phyloP scores from a whole-genome alignment of 2,113 vertebrate genomes.

The Hystrix brachyura region DNA sequence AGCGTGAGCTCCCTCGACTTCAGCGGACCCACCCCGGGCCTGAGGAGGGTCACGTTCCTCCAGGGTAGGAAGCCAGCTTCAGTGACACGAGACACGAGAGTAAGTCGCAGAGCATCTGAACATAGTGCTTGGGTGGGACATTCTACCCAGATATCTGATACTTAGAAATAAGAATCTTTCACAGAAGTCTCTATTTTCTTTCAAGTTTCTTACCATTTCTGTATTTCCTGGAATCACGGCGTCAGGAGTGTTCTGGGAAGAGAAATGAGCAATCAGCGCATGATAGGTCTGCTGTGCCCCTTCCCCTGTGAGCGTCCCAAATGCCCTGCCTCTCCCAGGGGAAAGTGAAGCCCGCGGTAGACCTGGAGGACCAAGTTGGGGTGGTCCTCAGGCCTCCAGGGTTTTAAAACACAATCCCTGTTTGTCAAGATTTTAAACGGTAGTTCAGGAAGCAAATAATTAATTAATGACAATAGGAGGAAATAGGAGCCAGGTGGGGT shows the following conservation, averaged over 20 bases:
- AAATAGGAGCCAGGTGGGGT: background rate
- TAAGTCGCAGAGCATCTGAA: background rate
- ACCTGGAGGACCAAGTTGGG: background rate
- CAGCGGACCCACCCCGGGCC: background rate
- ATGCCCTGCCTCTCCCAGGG: background rate
- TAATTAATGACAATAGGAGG: background rate
- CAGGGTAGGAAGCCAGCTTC: background rate
- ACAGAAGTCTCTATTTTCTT: conserved; percentile 6
- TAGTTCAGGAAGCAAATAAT: background rate
- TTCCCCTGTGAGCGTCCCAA: background rate
- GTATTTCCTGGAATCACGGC: background rate
- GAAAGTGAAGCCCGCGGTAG: background rate
- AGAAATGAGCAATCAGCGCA: conserved; percentile 29
- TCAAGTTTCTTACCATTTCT: conserved; percentile 76
- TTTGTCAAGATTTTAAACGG: background rate
- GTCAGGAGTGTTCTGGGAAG: conserved; percentile 52
- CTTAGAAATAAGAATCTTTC: background rate
- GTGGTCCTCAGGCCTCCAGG: background rate
- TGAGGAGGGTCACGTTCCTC: background rate
- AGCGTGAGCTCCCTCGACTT: background rate
- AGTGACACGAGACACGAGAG: background rate
- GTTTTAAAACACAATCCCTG: background rate
- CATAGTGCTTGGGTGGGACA: background rate
- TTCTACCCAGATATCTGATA: background rate
- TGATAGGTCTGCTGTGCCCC: background rate